These are phyloP conservation scores for Bubo bubo DNA, from an alignment of 2,113 vertebrate genomes.

Conservation along the genomic window DNA sequence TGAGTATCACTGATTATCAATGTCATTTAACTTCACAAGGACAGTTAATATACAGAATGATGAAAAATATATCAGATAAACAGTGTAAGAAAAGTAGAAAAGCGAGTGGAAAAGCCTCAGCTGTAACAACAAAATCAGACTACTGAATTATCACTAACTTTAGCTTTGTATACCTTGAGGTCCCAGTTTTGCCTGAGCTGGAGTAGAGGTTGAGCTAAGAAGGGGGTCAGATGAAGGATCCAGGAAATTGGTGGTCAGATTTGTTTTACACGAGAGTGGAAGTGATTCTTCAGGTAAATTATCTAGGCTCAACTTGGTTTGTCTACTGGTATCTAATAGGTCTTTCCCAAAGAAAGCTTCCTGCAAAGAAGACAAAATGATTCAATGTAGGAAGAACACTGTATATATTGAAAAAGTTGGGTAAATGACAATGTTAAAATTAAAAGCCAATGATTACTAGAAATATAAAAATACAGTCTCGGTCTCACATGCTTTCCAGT, in stretches of 20 bases:
- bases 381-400: background rate
- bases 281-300: slow-evolving; percentile 83
- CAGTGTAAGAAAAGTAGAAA: background rate
- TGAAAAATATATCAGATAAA: background rate
- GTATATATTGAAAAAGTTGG: background rate
- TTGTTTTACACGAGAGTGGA: slow-evolving; percentile 77
- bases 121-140: background rate
- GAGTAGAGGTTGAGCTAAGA: slow-evolving; percentile 77
- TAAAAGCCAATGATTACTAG: background rate
- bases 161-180: slow-evolving; percentile 78
- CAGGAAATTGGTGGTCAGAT: slow-evolving; percentile 70
- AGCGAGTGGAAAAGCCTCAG: background rate
- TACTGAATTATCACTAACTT: background rate
- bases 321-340: slow-evolving; percentile 87
- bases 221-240: slow-evolving; percentile 82
- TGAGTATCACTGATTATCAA: background rate
- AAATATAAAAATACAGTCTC: background rate
- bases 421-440: background rate
- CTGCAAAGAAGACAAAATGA: slow-evolving; percentile 66
- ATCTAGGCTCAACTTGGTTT: slow-evolving; percentile 77
- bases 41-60: background rate
- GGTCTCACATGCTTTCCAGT: background rate
- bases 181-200: slow-evolving; percentile 79
- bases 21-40: background rate
- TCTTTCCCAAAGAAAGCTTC: slow-evolving; percentile 97